Percentiles rank a stretch among this genome's conserved stretches.
Evolutionary conservation across 2,888 invertebrate genomes (phyloP).

Genomic region (Atrina japonica): DNA sequence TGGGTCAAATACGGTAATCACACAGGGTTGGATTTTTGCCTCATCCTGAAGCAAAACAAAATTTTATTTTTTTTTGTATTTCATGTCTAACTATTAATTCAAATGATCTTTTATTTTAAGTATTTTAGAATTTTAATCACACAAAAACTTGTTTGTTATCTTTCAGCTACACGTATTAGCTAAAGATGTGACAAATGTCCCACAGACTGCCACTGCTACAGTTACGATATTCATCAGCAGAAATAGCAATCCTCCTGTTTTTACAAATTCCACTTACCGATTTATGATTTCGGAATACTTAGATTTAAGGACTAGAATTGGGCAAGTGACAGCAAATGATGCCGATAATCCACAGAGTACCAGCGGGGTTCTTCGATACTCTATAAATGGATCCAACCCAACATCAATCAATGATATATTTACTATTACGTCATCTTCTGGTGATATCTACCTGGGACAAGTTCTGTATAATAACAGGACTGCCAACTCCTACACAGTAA

Average conservation of each 20-base stretch:
- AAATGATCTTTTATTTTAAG: neutral
- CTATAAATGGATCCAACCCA: slow-evolving; percentile 33
- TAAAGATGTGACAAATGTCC: slow-evolving; percentile 48
- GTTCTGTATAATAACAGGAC: slow-evolving; percentile 35
- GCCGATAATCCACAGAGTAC: slow-evolving; percentile 47
- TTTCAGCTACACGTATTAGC: slow-evolving; percentile 58
- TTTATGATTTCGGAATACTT: slow-evolving; percentile 57
- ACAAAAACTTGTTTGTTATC: neutral
- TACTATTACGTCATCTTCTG: slow-evolving; percentile 53
- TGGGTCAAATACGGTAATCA: too few species aligned
- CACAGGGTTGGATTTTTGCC: too few species aligned
- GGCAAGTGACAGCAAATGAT: slow-evolving; percentile 53
- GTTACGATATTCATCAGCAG: slow-evolving; percentile 59
- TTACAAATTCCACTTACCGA: slow-evolving; percentile 43
- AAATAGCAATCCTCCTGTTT: slow-evolving; percentile 60
- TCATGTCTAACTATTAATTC: neutral
- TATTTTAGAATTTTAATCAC: too few species aligned
- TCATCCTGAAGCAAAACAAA: too few species aligned
- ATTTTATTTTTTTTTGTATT: neutral
- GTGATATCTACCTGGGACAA: slow-evolving; percentile 56
- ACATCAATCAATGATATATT: slow-evolving; percentile 52
- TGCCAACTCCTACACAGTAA: slow-evolving; percentile 34
- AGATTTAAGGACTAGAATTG: slow-evolving; percentile 28
- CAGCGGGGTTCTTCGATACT: slow-evolving; percentile 51
- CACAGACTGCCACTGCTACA: slow-evolving; percentile 46